A percentile compares a stretch with the other conserved stretches of the same genome.
These are phyloP conservation scores for Phoxinus phoxinus DNA, from an alignment of 2,113 vertebrate genomes.

Conservation along the genomic window DNA sequence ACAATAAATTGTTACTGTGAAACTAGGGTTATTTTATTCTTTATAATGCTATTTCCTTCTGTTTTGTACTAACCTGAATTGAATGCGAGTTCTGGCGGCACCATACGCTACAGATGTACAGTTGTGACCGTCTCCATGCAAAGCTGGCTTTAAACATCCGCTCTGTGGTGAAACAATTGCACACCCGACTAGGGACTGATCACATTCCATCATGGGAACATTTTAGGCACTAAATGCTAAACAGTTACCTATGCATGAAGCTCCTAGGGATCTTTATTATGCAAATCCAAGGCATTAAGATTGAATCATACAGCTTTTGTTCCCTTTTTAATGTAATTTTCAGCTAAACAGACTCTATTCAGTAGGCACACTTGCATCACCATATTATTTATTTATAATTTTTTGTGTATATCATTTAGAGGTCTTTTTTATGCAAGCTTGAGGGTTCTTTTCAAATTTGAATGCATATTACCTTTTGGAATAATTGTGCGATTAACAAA, in stretches of 20 bases:
- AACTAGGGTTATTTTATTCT: background rate
- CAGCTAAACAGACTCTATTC: background rate
- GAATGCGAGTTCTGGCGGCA: no score
- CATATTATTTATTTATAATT: background rate
- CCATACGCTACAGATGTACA: background rate
- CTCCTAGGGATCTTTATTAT: slow-evolving; percentile 12
- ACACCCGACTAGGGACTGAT: background rate
- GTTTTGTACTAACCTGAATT: background rate
- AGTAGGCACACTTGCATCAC: slow-evolving; percentile 16
- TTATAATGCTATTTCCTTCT: background rate
- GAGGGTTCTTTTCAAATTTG: background rate
- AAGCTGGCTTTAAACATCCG: background rate
- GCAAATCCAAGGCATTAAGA: background rate
- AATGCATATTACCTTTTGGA: slow-evolving; percentile 20
- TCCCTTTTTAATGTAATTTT: slow-evolving; percentile 22
- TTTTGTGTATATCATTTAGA: background rate
- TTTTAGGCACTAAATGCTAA: background rate
- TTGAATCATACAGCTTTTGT: slow-evolving; percentile 20
- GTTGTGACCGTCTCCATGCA: background rate
- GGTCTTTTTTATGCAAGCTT: slow-evolving; percentile 3
- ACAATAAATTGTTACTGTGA: no score
- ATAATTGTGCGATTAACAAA: slow-evolving; percentile 49
- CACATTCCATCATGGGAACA: background rate
- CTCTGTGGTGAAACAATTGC: background rate
- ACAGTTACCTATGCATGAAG: background rate